phyloP scores from a whole-genome alignment of 92 coral and sea anemone genomes.

The Epizoanthus scotinus region DNA sequence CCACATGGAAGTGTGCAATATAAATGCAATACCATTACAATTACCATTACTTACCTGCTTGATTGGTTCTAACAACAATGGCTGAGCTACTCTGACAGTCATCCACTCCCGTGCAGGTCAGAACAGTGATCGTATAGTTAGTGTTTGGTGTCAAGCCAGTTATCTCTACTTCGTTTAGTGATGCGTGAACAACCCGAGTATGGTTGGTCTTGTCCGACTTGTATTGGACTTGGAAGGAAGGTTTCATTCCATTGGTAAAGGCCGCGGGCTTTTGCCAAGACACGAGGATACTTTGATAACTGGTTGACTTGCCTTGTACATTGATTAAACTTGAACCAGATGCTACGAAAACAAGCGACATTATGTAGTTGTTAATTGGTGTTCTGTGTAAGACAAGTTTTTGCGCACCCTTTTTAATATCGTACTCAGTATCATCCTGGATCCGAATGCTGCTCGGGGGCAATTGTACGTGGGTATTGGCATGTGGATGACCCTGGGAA shows the following conservation, averaged over 20 bases:
- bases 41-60: neutral
- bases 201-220: neutral
- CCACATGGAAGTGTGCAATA: no score
- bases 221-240: neutral
- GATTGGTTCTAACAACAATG: slow-evolving; percentile 13
- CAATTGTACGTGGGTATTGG: no score
- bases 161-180: neutral
- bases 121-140: slow-evolving; percentile 17
- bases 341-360: no score
- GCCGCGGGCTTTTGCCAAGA: neutral
- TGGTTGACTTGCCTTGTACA: slow-evolving; percentile 4
- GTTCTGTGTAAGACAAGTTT: no score
- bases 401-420: no score
- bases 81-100: slow-evolving; percentile 12
- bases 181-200: neutral
- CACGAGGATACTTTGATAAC: slow-evolving; percentile 6
- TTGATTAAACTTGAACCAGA: neutral
- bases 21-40: no score
- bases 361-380: no score
- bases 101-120: neutral
- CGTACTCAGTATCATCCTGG: no score
- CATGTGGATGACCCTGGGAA: no score
- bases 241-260: neutral
- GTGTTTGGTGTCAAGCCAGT: slow-evolving; percentile 8
- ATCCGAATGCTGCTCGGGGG: no score